Base-by-base conservation (phyloP, 2,113 vertebrate species). In the Epinephelus lanceolatus region DNA sequence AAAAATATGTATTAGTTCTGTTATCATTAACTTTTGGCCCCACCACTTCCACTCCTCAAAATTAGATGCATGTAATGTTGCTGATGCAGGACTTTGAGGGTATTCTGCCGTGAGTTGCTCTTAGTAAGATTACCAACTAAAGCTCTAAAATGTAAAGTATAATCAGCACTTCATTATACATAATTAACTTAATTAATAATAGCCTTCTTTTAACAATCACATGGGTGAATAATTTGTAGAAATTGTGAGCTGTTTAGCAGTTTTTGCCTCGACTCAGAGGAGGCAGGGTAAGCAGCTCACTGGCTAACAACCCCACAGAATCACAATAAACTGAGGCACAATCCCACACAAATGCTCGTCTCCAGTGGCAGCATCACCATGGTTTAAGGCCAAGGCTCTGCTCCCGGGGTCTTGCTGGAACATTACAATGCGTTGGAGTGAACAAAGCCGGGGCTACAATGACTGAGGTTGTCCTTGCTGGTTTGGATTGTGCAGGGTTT, bases 311-410 rank as follows among this genome's bases (percentile, higher is more conserved):
- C n/a, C 68, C 25, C 17, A 14, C 81, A 85, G 86, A 91, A 69
- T 84, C 67, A 67, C 86, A 90, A 88, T 88, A 78, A 79, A 84
- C 78, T 5, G 62, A 80, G 21, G 66, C 78, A 71, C 76, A 89
- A 76, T 75, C 72, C 82, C 74, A 49, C 71, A 65, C 80, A 90
- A 88, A 90, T 73, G 84, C 79, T 86, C 37, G 42, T 79, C 90
- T 90, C 81, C 69, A 42, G 86, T 74, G 88, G 78, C 71, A 49
- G 81, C 86, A 72, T 80, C 83, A 63, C 72, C 56, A 8, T 56
- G 73, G 85, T 87, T 84, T 71, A 78, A 80, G 83, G 86, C 90
- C 88, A 86, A 86, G 56, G 80, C 76, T 81, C 57, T 61, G 77
- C 78, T 88, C 57, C 14, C 25, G 42, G 80, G 75, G 70, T 77